These are phyloP conservation scores for Heliornis fulica DNA, from an alignment of 2,113 vertebrate genomes.

Conservation along the genomic window DNA sequence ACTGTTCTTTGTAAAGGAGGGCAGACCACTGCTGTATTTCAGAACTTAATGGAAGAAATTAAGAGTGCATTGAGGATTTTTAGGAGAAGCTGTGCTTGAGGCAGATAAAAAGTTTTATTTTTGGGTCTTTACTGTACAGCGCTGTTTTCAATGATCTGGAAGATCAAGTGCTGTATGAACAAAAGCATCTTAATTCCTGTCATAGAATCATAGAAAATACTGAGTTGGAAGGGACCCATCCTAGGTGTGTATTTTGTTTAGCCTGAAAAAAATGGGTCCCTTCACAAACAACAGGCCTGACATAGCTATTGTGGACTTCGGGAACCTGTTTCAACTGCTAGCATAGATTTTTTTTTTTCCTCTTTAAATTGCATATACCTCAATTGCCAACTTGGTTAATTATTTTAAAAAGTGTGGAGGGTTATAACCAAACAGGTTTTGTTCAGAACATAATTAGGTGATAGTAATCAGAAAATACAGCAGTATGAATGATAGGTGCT, in stretches of 20 bases:
- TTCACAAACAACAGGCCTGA: background rate
- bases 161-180: background rate
- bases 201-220: too few relatives aligned
- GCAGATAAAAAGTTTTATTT: background rate
- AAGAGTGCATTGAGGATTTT: background rate
- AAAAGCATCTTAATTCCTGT: background rate
- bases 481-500: background rate
- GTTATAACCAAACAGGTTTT: background rate
- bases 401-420: background rate
- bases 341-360: background rate
- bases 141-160: rapidly evolving
- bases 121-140: background rate
- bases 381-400: background rate
- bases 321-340: background rate
- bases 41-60: background rate
- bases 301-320: background rate
- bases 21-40: background rate
- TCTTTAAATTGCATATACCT: too few relatives aligned
- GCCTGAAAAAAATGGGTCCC: background rate
- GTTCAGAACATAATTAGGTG: background rate
- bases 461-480: background rate
- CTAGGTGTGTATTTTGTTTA: background rate
- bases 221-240: too few relatives aligned
- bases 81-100: background rate
- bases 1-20: background rate